phyloP scores from a whole-genome alignment of 2,797 vertebrate species.

The Pteropus rufus region DNA sequence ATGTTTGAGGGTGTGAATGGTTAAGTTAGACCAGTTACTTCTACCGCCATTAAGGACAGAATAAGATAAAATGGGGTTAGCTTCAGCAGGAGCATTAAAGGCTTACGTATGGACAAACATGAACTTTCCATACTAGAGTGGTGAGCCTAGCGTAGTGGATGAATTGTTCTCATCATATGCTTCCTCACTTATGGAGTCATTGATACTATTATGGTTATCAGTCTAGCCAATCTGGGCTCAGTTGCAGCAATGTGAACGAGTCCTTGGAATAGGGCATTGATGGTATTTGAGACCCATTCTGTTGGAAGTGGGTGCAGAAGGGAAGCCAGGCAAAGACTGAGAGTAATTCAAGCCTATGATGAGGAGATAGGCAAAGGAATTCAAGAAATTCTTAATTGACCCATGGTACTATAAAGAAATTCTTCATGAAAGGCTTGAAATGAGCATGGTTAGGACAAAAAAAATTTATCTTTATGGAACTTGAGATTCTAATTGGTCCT shows the following conservation, averaged over 20 bases:
- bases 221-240: not conserved
- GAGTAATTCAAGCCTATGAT: not conserved
- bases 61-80: not conserved
- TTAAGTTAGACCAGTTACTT: not conserved
- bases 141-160: too few species aligned
- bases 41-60: not conserved
- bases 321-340: not conserved
- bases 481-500: not conserved
- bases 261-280: not conserved
- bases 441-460: not conserved
- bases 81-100: not conserved
- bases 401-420: not conserved
- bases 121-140: not conserved
- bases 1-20: not conserved
- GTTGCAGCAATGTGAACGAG: not conserved
- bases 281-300: not conserved
- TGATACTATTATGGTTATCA: not conserved
- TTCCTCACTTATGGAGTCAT: not conserved
- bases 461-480: not conserved
- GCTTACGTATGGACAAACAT: not conserved
- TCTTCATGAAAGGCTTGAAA: not conserved
- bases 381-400: not conserved
- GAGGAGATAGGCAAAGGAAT: not conserved
- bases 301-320: not conserved
- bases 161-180: not conserved